Evolutionary conservation across 2,888 invertebrate genomes (phyloP), one percentile per base, ranked within the genome.

Genomic region (Eulithis testata): DNA sequence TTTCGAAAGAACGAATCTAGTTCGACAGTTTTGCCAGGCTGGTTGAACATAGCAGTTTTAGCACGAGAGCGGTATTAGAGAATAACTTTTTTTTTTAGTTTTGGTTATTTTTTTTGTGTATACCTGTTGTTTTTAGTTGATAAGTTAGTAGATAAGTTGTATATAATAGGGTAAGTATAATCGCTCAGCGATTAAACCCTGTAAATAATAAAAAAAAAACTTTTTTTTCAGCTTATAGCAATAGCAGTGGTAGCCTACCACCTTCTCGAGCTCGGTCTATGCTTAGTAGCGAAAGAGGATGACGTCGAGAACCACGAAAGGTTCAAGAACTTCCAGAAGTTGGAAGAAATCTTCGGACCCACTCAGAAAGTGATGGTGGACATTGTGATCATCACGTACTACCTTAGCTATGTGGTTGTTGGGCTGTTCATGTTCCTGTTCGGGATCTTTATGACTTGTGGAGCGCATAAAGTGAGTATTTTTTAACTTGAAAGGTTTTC

Each of bases 281-380:
- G 81, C 60, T 71, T 89, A 60, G 84, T 87, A 11, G 83, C 88
- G 52, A 81, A 86, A 61, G 84, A 84, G 62, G 78, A 82, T 11
- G 64, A 82, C 36, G 60, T 66, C 49, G 79, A 84, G 56, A 78
- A 83, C 31, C 82, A 83, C 60, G 85, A 82, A 12, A 89, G 86
- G 65, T 90, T 91, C 72, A 73, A 76, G 21, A 85, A 91, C 78
- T 89, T 89, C 73, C 84, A 87, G 68, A 87, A 88, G 70, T 72
- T 91, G 68, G 91, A 91, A 37, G 86, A 80, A 52, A 85, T 92
- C 65, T 90, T 92, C 62, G 91, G 88, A 0, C 76, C 84, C 12
- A 81, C 83, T 31, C 87, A 87, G 60, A 81, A 83, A 11, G 77
- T 82, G 8, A 66, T 92, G 63, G 86, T 88, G 58, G 76, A 75